Evolutionary conservation across 2,888 invertebrate species (phyloP).

Genomic region (Hartigia nigra): DNA sequence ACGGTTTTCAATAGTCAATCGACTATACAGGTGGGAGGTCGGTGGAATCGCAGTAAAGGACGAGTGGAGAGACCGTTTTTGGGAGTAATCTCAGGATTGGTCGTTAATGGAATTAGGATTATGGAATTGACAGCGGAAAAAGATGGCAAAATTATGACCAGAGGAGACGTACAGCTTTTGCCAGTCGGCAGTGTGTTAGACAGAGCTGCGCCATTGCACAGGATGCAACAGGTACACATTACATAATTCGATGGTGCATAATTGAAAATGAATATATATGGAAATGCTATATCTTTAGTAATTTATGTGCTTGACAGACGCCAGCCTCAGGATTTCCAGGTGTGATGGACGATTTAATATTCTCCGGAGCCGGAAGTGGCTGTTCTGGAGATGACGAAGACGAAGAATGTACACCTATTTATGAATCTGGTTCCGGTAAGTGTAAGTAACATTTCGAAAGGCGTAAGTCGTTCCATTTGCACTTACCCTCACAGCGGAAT

Average conservation of each 20-base stretch:
- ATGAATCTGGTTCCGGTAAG: constrained; percentile 82
- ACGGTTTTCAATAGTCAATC: constrained; percentile 93
- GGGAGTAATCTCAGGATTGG: constrained; percentile 90
- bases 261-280: background rate
- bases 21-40: constrained; percentile 88
- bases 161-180: constrained; percentile 86
- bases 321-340: constrained; percentile 84
- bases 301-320: constrained; percentile 70
- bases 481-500: constrained; percentile 11
- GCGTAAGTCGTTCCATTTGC: constrained; percentile 37
- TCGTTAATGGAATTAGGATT: constrained; percentile 85
- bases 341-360: constrained; percentile 89
- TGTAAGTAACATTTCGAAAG: constrained; percentile 41
- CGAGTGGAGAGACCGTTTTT: constrained; percentile 83
- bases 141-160: constrained; percentile 79
- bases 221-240: constrained; percentile 84
- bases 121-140: constrained; percentile 88
- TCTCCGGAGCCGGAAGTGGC: constrained; percentile 91
- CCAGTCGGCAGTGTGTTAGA: constrained; percentile 76
- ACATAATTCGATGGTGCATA: background rate
- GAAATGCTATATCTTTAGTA: background rate
- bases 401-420: constrained; percentile 88
- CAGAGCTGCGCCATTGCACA: constrained; percentile 79
- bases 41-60: constrained; percentile 77
- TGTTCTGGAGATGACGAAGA: constrained; percentile 91